phyloP scores from a whole-genome alignment of 2,888 invertebrate genomes.

The Agrotis ipsilon region DNA sequence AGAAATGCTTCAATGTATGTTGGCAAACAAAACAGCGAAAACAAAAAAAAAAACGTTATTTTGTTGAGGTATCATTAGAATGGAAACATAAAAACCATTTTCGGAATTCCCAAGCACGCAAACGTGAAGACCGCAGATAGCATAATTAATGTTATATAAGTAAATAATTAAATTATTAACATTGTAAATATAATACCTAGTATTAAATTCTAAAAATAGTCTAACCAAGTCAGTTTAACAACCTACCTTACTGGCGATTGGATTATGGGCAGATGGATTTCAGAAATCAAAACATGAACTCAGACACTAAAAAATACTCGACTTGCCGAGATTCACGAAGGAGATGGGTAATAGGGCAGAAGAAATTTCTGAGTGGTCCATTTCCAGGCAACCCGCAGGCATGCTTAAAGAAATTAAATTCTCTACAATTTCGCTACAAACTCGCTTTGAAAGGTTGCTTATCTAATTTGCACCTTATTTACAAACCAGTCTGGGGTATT shows the following conservation, averaged over 20 bases:
- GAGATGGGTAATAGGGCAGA: slow-evolving; percentile 53
- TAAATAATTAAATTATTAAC: no score
- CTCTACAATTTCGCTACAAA: slow-evolving; percentile 32
- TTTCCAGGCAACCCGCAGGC: slow-evolving; percentile 62
- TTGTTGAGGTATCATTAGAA: no score
- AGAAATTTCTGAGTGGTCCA: slow-evolving; percentile 61
- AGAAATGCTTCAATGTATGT: not conserved
- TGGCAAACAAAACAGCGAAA: not conserved
- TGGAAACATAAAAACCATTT: no score
- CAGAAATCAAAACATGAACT: not conserved
- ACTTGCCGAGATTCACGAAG: slow-evolving; percentile 27
- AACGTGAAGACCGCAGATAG: no score
- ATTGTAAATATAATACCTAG: no score
- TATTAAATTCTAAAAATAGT: no score
- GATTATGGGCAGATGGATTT: no score
- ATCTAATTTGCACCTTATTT: slow-evolving; percentile 43
- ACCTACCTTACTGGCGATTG: no score
- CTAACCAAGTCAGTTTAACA: no score
- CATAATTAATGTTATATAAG: no score
- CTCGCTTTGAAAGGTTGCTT: slow-evolving; percentile 23
- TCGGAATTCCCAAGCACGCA: no score
- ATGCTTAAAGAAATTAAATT: slow-evolving; percentile 53
- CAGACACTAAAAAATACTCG: not conserved
- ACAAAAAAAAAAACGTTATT: no score
- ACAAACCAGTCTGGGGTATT: not conserved